phyloP scores from a whole-genome alignment of 2,888 invertebrate genomes.

The Phania funesta region DNA sequence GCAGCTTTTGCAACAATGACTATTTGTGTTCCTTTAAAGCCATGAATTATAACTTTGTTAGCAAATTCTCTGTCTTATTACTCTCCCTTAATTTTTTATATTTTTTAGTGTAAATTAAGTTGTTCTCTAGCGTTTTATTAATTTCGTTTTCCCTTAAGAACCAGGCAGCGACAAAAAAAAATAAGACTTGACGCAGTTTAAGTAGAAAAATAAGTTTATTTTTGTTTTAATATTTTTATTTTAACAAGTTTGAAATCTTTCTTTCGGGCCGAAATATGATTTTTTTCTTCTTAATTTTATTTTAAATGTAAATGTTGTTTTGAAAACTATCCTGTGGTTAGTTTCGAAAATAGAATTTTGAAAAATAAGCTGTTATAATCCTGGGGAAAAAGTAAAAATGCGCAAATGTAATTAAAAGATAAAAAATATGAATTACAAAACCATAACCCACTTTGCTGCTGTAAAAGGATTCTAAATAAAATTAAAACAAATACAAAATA shows the following conservation, averaged over 20 bases:
- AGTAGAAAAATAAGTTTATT: conserved; percentile 33
- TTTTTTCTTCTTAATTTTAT: conserved; percentile 29
- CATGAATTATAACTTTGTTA: conserved; percentile 67
- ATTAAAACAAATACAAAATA: too few relatives aligned
- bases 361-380: background rate
- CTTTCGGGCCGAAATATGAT: conserved; percentile 9
- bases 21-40: conserved; percentile 55
- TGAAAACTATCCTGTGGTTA: conserved; percentile 1
- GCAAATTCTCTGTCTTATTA: conserved; percentile 43
- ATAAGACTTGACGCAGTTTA: conserved; percentile 38
- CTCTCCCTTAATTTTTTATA: background rate
- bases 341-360: background rate
- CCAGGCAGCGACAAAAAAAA: background rate
- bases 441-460: background rate
- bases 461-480: background rate
- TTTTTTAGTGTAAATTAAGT: conserved; percentile 51
- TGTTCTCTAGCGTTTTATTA: conserved; percentile 39
- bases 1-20: conserved; percentile 15
- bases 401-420: conserved; percentile 1
- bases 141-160: conserved; percentile 33
- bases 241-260: conserved; percentile 30
- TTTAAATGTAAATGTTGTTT: conserved; percentile 35
- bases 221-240: conserved; percentile 41
- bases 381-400: background rate
- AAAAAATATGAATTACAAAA: background rate